These are phyloP conservation scores for Ischnura elegans DNA, from an alignment of 2,888 invertebrate species.

Conservation along the genomic window DNA sequence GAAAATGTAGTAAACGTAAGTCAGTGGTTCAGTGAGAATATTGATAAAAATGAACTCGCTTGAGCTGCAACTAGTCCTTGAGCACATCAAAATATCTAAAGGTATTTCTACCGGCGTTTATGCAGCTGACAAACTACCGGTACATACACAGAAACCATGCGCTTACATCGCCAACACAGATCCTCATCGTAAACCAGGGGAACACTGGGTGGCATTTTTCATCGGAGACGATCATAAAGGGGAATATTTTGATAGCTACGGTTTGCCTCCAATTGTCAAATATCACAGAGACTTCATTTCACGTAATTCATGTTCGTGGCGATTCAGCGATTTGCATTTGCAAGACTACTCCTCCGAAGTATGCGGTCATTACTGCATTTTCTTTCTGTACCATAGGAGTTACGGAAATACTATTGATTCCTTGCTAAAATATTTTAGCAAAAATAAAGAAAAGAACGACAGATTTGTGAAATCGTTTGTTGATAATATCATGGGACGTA, in stretches of 20 bases:
- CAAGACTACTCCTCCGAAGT: neutral
- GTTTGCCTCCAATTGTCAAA: neutral
- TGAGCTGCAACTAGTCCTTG: neutral
- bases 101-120: neutral
- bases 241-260: constrained; percentile 40
- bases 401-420: neutral
- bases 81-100: neutral
- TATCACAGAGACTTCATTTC: neutral
- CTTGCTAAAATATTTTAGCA: neutral
- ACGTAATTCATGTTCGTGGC: neutral
- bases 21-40: neutral
- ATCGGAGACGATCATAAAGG: neutral
- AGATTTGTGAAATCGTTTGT: neutral
- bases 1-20: neutral
- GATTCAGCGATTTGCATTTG: neutral
- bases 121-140: neutral
- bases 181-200: neutral
- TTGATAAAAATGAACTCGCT: neutral
- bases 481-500: neutral
- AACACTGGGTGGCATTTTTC: constrained; percentile 24
- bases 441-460: neutral
- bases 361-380: neutral
- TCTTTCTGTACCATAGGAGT: neutral
- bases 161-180: neutral
- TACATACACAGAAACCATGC: neutral